Evolutionary conservation across 2,888 invertebrate genomes (phyloP), one percentile per base, ranked within the genome.

Genomic region (Apocheima hispidaria): DNA sequence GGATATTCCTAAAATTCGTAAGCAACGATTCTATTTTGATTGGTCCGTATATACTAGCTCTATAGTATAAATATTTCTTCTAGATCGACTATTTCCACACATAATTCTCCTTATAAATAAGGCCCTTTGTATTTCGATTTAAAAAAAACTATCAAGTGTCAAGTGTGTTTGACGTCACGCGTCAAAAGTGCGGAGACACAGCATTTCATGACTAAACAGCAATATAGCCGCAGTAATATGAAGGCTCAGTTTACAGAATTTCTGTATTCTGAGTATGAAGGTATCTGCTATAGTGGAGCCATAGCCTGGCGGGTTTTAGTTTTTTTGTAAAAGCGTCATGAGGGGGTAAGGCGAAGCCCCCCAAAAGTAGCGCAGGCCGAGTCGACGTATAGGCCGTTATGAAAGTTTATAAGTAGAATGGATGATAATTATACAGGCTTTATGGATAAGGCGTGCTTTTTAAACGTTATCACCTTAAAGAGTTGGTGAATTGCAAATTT

Each of bases 321-420:
- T n/a, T n/a, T n/a, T n/a, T n/a, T 30, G 30, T n/a, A 20, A 46
- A 46, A 46, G 46, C 23, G n/a, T 30, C 46, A 18, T 68, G 40
- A 67, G 70, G 70, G 68, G 63, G 66, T 63, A 62, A 62, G 64
- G 62, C 63, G 60, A 43, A 59, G 50, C 62, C 71, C 80, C 83
- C 89, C 87, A 76, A 90, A 90, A 90, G 90, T 88, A 86, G 67
- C 67, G 55, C 88, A 88, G 90, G 88, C 89, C 91, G 88, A 90
- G 88, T 86, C 92, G 92, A 92, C 91, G 90, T 92, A 92, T 92
- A 90, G 91, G 89, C 90, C 91, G 87, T 92, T 92, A 89, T 88
- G 88, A 91, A 92, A 92, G 88, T 92, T 92, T 92, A 91, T 92
- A 92, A 92, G 92, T 90, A 88, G 86, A 91, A 92, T 86, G 88